Base-by-base conservation (phyloP, 2,797 vertebrate species). In the Spea hammondii region DNA sequence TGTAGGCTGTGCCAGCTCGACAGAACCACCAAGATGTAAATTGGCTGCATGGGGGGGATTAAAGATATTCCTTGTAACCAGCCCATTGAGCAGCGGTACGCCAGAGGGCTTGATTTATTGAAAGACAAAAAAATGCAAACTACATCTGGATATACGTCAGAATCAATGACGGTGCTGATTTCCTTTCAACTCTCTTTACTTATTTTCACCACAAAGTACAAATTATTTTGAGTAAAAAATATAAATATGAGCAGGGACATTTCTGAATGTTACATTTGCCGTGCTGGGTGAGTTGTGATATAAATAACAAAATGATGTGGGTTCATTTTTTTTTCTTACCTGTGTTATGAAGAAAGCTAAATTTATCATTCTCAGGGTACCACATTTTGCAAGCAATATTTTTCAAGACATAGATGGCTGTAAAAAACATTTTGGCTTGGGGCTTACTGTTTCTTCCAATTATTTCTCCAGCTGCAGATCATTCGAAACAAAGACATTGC, bases 401-500 rank as follows among this genome's bases (percentile, higher is more conserved):
- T 6, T 8, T 69, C 45, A 62, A 67, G 51, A 73, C n/a, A 10
- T 44, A 67, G 65, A 64, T 51, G 47, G 46, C 8, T 66, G 11
- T n/a, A 44, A 57, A 11, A 79, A 49, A 60, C 8, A 53, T 59
- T 67, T 59, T 74, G 59, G 14, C 67, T 76, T 45, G 6, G 12
- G 67, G 79, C 66, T 65, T 69, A 62, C 8, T 64, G 45, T 71
- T 76, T 76, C 50, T 5, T 71, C 53, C 67, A 64, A 75, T 65
- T 70, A 65, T 65, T 70, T 49, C 44, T 55, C 67, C n/a, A 44
- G 57, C 69, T 14, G 50, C 17, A 76, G 79, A 80, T 71, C 59
- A 65, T 80, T 70, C 70, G 49, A 70, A 32, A 32, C 50, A 45
- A 55, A 47, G 57, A 70, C 14, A 70, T 64, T 32, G 32, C 47